Evolutionary conservation across 2,113 vertebrate genomes (phyloP).

Genomic region (Aepyceros melampus): DNA sequence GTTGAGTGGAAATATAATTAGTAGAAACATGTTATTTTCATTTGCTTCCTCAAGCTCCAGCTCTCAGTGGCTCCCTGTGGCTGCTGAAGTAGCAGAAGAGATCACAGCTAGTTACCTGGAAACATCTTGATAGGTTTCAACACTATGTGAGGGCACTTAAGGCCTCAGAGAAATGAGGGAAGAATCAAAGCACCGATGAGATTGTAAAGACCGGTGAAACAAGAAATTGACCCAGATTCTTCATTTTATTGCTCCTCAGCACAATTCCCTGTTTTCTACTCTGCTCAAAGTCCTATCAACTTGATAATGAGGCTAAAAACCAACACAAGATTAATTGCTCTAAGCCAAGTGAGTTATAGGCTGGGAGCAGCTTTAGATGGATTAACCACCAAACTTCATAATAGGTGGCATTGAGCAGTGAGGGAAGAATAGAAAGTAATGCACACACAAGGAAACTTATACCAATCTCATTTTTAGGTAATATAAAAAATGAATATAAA

Average conservation of each 20-base stretch:
- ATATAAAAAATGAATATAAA: background rate
- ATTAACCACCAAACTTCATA: constrained; percentile 51
- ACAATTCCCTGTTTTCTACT: constrained; percentile 35
- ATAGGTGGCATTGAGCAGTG: background rate
- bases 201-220: background rate
- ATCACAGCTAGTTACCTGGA: background rate
- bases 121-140: background rate
- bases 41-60: background rate
- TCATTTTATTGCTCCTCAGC: constrained; percentile 53
- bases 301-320: constrained; percentile 60
- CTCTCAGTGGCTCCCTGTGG: accelerated
- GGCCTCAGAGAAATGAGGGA: background rate
- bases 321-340: constrained; percentile 62
- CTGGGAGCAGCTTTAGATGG: constrained; percentile 34
- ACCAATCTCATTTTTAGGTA: background rate
- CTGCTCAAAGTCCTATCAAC: constrained; percentile 46
- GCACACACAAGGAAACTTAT: background rate
- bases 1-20: background rate
- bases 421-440: background rate
- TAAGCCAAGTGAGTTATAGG: constrained; percentile 37
- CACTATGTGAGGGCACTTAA: background rate
- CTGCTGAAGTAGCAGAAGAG: background rate
- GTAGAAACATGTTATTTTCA: background rate
- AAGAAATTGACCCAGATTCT: constrained; percentile 40
- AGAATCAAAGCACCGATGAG: background rate